phyloP scores from a whole-genome alignment of 2,113 vertebrate species.

The Pluvialis apricaria region DNA sequence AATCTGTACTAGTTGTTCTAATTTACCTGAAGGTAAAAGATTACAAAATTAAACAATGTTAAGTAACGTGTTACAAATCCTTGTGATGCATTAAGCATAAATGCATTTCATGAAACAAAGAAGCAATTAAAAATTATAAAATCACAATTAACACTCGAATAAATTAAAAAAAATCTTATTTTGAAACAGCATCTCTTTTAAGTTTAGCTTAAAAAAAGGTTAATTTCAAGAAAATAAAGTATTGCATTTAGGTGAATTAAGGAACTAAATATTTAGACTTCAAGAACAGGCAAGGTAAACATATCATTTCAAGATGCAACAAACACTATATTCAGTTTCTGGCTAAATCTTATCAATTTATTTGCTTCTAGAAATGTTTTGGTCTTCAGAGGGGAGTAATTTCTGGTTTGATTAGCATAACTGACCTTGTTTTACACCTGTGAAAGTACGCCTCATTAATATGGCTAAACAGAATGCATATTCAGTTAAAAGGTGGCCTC shows the following conservation, averaged over 20 bases:
- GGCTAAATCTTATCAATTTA: not conserved
- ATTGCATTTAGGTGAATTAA: not conserved
- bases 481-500: not conserved
- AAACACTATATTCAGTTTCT: not conserved
- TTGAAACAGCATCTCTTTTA: not conserved
- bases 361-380: not conserved
- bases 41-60: not conserved
- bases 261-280: not conserved
- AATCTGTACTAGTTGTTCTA: not conserved
- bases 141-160: not conserved
- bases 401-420: constrained; percentile 3
- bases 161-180: not conserved
- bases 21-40: not conserved
- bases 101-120: not conserved
- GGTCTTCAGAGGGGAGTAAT: not conserved
- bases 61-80: not conserved
- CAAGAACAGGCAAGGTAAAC: not conserved
- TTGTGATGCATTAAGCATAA: not conserved
- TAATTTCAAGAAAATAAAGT: not conserved
- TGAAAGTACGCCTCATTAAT: not conserved
- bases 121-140: not conserved
- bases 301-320: not conserved
- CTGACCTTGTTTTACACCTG: not conserved
- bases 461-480: not conserved
- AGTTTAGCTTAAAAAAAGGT: not conserved